These are phyloP conservation scores for Labeo calbasu DNA, from an alignment of 2,797 vertebrate genomes.

Conservation along the genomic window DNA sequence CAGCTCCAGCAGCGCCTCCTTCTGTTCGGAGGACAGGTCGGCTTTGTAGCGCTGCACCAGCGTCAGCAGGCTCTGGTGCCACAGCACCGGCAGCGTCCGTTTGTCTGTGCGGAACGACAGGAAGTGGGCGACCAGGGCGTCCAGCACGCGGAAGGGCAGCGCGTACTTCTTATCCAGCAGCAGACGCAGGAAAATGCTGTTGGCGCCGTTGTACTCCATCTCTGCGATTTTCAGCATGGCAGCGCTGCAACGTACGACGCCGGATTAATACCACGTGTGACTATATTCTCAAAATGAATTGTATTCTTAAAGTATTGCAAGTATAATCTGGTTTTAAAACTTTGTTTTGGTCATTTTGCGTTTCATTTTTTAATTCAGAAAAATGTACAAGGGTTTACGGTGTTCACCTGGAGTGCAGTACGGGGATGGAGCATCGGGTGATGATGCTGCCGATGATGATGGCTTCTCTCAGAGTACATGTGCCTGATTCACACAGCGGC, in stretches of 20 bases:
- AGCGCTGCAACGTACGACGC: slow-evolving; percentile 74
- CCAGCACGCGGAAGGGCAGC: slow-evolving; percentile 95
- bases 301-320: neutral
- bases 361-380: too few species aligned
- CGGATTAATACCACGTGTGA: neutral
- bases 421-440: slow-evolving; percentile 94
- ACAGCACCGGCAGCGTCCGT: slow-evolving; percentile 91
- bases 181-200: slow-evolving; percentile 96
- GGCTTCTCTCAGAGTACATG: slow-evolving; percentile 93
- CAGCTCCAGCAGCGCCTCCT: slow-evolving; percentile 89
- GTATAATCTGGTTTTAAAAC: too few species aligned
- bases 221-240: slow-evolving; percentile 96
- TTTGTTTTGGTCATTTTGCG: too few species aligned
- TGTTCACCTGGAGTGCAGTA: slow-evolving; percentile 92
- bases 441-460: slow-evolving; percentile 95
- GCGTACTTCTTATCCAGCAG: slow-evolving; percentile 97
- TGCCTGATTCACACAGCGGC: slow-evolving; percentile 93
- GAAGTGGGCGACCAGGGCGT: slow-evolving; percentile 95
- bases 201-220: slow-evolving; percentile 96
- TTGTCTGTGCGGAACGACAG: slow-evolving; percentile 88
- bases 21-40: slow-evolving; percentile 93
- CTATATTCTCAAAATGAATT: too few species aligned
- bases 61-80: slow-evolving; percentile 95
- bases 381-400: too few species aligned
- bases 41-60: slow-evolving; percentile 95